Conservation (phyloP, 2,797 vertebrate species). For the Helarctos malayanus region DNA sequence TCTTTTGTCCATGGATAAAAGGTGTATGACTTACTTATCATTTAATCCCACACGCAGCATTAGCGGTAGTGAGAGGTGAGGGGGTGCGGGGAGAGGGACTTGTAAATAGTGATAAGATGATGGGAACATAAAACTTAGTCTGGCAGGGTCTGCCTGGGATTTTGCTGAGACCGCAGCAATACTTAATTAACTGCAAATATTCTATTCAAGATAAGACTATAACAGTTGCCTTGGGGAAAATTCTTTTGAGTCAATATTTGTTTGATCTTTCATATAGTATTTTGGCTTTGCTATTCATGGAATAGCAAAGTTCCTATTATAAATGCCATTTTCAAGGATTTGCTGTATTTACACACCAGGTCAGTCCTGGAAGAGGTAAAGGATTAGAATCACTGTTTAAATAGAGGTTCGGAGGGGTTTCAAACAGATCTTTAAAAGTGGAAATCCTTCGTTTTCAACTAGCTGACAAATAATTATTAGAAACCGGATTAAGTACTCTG, state of each 20-base stretch:
- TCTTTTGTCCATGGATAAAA: constrained; percentile 61
- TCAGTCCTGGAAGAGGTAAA: constrained; percentile 68
- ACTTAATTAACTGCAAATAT: constrained; percentile 84
- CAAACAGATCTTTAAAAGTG: constrained; percentile 61
- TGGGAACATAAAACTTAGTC: constrained; percentile 43
- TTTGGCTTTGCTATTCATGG: constrained; percentile 74
- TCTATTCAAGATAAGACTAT: constrained; percentile 84
- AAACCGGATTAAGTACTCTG: constrained; percentile 14
- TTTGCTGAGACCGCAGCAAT: constrained; percentile 78
- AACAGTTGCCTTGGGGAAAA: constrained; percentile 83
- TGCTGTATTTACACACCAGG: constrained; percentile 77
- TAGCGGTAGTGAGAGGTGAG: constrained; percentile 50
- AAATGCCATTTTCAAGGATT: constrained; percentile 77
- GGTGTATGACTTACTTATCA: constrained; percentile 73
- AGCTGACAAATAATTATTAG: constrained; percentile 51
- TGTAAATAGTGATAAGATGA: constrained; percentile 73
- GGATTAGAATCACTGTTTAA: constrained; percentile 65
- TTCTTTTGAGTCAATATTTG: constrained; percentile 85
- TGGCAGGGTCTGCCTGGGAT: constrained; percentile 69
- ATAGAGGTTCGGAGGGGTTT: constrained; percentile 60
- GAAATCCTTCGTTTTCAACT: constrained; percentile 45
- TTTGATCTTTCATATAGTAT: constrained; percentile 81
- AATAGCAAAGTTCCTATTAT: constrained; percentile 69
- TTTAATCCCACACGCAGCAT: constrained; percentile 52
- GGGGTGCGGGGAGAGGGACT: constrained; percentile 41